Base-by-base conservation (phyloP, 2,797 vertebrate species). In the Anas capensis region DNA sequence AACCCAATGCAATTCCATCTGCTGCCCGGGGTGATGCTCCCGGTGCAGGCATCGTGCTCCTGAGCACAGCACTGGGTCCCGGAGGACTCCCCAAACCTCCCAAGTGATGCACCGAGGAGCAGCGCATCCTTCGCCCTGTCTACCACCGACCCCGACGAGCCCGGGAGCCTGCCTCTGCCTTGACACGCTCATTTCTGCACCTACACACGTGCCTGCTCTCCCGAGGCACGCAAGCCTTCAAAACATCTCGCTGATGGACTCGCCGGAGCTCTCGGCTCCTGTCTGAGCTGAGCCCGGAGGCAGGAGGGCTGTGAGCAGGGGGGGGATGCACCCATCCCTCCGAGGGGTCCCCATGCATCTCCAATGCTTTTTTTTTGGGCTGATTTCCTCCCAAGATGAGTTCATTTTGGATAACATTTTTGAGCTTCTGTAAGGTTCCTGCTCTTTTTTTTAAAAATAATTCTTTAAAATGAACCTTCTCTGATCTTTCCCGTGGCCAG, bases 151-250 rank as follows among this genome's bases (percentile, higher is more conserved):
- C 26, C 8, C 1, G 33, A 71, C 0, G 15, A 61, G 27, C 33
- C 48, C 33, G 23, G 66, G 29, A 56, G 27, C 54, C 38, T 21
- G 49, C 48, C 54, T 51, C 75, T 75, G 66, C 75, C 57, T 60
- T 6, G 26, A 8, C 60, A 29, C 26, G 0, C 40, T 69, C 38
- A 4, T 82, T 69, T 65, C 48, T n/a, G 21, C 48, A 62, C 70
- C 53, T 26, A 7, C 20, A 5, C 44, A 6, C 1, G 0, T 24
- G 8, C 6, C 9, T 0, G 0, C 17, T 29, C 46, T 57, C 46
- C 64, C 31, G 12, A 70, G 40, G 7, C 62, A 54, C 60, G 11
- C 3, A 16, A 86, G 33, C 61, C 75, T 78, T 54, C 82, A 58
- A 18, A 66, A 33, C 18, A n/a, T 31, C 70, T 78, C 27, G 2